Evolutionary conservation across 2,797 vertebrate genomes (phyloP), one percentile per base, ranked within the genome.

Genomic region (Periophthalmus magnuspinnatus): DNA sequence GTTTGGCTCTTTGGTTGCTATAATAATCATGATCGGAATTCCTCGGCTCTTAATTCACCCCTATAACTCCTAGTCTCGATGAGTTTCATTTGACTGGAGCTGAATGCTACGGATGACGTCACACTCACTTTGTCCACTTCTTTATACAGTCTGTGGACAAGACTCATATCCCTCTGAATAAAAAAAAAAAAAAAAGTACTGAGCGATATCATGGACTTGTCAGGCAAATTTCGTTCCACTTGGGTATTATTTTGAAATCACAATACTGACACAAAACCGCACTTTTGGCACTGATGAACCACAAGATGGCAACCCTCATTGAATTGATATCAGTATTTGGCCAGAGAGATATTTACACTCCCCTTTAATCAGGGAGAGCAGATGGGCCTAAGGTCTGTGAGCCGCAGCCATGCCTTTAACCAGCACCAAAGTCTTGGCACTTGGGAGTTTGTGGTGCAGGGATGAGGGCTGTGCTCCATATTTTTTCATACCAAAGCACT

Each of bases 331-430:
- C 78, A 87, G 78, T 89, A 86, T 84, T 85, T 90, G 88, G 82
- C 85, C 77, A 75, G 66, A 80, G 75, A 85, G 32, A 81, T 86
- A 86, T 86, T 84, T 88, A 81, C 77, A 85, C 84, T 82, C 83
- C 83, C 82, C 82, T 89, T 88, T 91, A 88, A 90, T 90, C 82
- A 89, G 74, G 69, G 70, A 60, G 74, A 88, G 78, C 88, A 91
- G 89, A 89, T 89, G 89, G 83, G 70, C 71, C 69, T 59, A 75
- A 79, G 79, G 84, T 84, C 86, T 89, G 75, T 85, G 81, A 84
- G 87, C 86, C 82, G 79, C 81, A 74, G 80, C 85, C 82, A 84
- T 81, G 74, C 80, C 76, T 89, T 86, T 78, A 84, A 84, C 84
- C 71, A 68, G 72, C 74, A 84, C 79, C 79, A 74, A 45, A 81